These are phyloP conservation scores for Panagrolaimus sp. DNA, from an alignment of 1,140 invertebrate species.

Conservation along the genomic window DNA sequence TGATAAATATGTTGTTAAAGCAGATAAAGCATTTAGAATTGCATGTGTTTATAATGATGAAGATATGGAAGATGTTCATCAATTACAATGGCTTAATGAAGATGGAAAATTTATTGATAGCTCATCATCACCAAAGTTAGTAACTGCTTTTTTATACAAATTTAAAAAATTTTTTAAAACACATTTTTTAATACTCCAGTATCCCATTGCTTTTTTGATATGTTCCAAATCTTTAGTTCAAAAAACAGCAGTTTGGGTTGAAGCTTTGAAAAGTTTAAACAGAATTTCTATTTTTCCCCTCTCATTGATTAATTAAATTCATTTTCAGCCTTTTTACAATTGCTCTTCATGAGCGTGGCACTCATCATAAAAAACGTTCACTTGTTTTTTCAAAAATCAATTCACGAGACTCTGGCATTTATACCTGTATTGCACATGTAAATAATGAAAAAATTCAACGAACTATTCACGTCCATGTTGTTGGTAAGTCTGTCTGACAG, in stretches of 20 bases:
- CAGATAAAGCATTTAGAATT: conserved; percentile 19
- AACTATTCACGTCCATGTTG: conserved; percentile 20
- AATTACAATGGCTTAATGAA: conserved; percentile 27
- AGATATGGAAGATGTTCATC: conserved; percentile 20
- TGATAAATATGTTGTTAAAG: conserved; percentile 19
- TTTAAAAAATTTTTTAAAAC: conserved; percentile 5
- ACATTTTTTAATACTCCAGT: conserved; percentile 2
- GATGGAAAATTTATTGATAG: conserved; percentile 17
- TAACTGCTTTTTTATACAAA: not conserved
- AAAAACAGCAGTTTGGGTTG: no score
- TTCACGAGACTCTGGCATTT: conserved; percentile 20
- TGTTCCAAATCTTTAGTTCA: no score
- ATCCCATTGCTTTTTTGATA: no score
- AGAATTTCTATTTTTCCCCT: no score
- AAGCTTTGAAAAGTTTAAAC: no score
- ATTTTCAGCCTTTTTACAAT: conserved; percentile 4
- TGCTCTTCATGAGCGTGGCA: conserved; percentile 12
- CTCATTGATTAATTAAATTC: not conserved
- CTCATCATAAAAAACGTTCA: conserved; percentile 13
- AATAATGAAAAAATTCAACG: conserved; percentile 11
- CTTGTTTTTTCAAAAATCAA: conserved; percentile 25
- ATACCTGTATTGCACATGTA: conserved; percentile 18
- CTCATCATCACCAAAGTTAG: conserved; percentile 14
- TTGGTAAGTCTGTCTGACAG: conserved; percentile 20
- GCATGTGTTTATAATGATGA: conserved; percentile 21